phyloP scores from a whole-genome alignment of 2,888 invertebrate species.

The Euspilapteryx auroguttella region DNA sequence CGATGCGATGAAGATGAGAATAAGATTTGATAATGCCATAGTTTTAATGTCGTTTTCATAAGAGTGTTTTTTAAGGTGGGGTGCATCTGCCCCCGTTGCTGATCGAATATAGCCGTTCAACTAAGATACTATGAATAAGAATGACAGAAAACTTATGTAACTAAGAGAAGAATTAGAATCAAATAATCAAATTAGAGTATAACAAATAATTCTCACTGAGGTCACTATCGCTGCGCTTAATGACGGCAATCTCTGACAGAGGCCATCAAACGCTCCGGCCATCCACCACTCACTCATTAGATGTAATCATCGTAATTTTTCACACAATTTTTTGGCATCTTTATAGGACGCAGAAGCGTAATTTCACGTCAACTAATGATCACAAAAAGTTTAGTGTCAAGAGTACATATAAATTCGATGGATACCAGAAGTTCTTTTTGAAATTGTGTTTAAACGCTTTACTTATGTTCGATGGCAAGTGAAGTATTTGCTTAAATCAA shows the following conservation, averaged over 20 bases:
- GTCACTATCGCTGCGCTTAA: slow-evolving; percentile 50
- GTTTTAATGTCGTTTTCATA: too few species aligned
- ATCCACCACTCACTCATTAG: slow-evolving; percentile 40
- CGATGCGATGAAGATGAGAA: slow-evolving; percentile 10
- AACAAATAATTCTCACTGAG: slow-evolving; percentile 39
- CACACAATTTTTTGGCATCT: slow-evolving; percentile 53
- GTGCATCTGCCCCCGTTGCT: too few species aligned
- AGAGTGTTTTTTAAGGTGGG: too few species aligned
- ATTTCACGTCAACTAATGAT: slow-evolving; percentile 45
- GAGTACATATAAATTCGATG: slow-evolving; percentile 17
- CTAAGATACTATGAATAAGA: too few species aligned
- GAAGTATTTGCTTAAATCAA: too few species aligned
- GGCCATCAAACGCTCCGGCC: slow-evolving; percentile 38
- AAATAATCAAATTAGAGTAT: too few species aligned
- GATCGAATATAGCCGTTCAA: too few species aligned
- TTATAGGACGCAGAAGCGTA: slow-evolving; percentile 11
- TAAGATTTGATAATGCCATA: too few species aligned
- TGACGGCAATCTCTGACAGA: slow-evolving; percentile 47
- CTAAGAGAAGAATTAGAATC: slow-evolving; percentile 18
- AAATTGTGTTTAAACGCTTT: too few species aligned
- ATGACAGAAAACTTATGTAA: slow-evolving; percentile 7
- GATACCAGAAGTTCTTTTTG: too few species aligned
- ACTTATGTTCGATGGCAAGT: too few species aligned
- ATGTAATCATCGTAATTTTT: slow-evolving; percentile 59
- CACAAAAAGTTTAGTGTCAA: slow-evolving; percentile 28